Evolutionary conservation across 2,888 invertebrate genomes (phyloP), one percentile per base, ranked within the genome.

Genomic region (Chrysomela aeneicollis): DNA sequence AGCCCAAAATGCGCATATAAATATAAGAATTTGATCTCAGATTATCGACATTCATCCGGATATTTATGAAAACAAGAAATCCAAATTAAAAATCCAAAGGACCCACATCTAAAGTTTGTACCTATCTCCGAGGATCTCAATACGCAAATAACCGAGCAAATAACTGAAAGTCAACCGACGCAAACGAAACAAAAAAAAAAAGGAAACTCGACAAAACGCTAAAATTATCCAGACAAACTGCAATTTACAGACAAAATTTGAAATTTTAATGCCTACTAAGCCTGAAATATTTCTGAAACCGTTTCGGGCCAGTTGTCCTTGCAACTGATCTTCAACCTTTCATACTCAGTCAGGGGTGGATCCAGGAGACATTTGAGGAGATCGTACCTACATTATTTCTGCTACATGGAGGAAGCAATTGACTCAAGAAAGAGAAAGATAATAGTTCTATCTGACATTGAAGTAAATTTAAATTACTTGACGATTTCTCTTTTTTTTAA

Each of bases 141-240:
- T 61, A 66, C 60, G 55, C 63, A 68, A 68, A 68, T 68, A 57
- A 63, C 63, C 59, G 50, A 63, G 55, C 63, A 68, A 68, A 68
- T 68, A 57, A 63, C 63, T 61, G 50, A 54, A 61, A 49, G 61
- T 30, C 58, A 26, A 26, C 26, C 26, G 26, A 6, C 52, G 63
- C 46, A 63, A 59, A 61, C 60, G 59, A 57, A 66, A 64, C 60
- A 55, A 57, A 66, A 64, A 66, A 72, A 71, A 67, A 70, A 68
- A 68, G 70, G 64, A 55, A 63, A 63, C 58, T 30, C 58, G 60
- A 64, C 65, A 54, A 73, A 76, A 75, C 74, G 68, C 76, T 72
- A 76, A 77, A 77, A 77, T 76, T 73, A 76, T 75, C 76, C 75
- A 76, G 76, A 77, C 76, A 75, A 78, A 77, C 76, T 70, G 76